A percentile compares a stretch with the other conserved stretches of the same genome.
Evolutionary conservation across 1,140 invertebrate species (phyloP).

Genomic region (Lordiphosa mommai): DNA sequence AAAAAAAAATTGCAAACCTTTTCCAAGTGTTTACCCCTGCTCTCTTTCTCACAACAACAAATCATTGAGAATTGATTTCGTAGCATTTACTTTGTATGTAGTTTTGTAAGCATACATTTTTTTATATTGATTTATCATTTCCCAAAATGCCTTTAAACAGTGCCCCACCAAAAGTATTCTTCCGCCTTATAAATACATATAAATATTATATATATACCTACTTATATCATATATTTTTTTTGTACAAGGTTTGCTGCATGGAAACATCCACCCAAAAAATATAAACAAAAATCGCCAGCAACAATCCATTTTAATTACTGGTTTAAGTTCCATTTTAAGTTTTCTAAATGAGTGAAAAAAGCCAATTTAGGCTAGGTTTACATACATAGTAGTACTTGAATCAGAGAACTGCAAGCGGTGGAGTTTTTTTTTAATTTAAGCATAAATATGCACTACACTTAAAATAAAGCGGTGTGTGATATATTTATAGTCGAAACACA

Average conservation of each 20-base stretch:
- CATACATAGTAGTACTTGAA: too few relatives aligned
- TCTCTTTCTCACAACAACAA: slow-evolving; percentile 32
- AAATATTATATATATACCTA: background rate
- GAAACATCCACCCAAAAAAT: slow-evolving; percentile 22
- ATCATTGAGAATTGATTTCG: slow-evolving; percentile 47
- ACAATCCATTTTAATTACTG: background rate
- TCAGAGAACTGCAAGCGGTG: too few relatives aligned
- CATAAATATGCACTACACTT: too few relatives aligned
- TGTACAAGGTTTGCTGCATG: slow-evolving; percentile 52
- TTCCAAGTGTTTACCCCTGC: slow-evolving; percentile 28
- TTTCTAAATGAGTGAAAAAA: too few relatives aligned
- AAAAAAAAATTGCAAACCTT: slow-evolving; percentile 2
- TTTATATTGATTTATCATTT: slow-evolving; percentile 28
- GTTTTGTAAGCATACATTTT: slow-evolving; percentile 7
- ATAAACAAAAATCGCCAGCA: slow-evolving; percentile 3
- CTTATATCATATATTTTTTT: slow-evolving; percentile 17
- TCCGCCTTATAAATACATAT: slow-evolving; percentile 18
- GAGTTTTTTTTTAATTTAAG: too few relatives aligned
- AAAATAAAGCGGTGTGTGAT: too few relatives aligned
- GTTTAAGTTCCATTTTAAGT: too few relatives aligned
- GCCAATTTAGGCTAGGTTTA: too few relatives aligned
- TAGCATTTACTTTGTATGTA: slow-evolving; percentile 29
- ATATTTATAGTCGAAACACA: too few relatives aligned
- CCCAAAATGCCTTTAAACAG: slow-evolving; percentile 30
- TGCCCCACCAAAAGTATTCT: slow-evolving; percentile 33